phyloP scores from a whole-genome alignment of 2,113 vertebrate genomes.

The Albula glossodonta region DNA sequence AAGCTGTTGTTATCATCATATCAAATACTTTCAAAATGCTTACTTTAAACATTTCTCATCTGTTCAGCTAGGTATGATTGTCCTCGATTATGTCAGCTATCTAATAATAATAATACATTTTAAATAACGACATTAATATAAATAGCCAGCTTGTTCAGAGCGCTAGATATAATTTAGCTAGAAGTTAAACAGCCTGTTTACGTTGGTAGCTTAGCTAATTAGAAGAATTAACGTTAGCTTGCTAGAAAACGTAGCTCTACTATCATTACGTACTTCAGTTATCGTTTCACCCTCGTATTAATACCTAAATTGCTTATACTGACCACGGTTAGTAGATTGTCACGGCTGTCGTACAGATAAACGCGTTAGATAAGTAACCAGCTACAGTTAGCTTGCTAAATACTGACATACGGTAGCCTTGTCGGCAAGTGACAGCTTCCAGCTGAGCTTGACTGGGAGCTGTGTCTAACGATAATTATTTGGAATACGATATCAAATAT shows the following conservation, averaged over 20 bases:
- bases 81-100: not conserved
- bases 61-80: not conserved
- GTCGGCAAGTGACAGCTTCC: too few relatives aligned
- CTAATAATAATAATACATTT: not conserved
- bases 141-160: not conserved
- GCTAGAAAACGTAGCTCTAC: too few relatives aligned
- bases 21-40: not conserved
- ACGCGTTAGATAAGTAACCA: not conserved
- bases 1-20: not conserved
- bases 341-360: not conserved
- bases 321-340: not conserved
- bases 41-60: not conserved
- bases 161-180: too few relatives aligned
- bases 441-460: not conserved
- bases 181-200: too few relatives aligned
- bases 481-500: not conserved
- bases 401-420: too few relatives aligned
- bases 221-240: too few relatives aligned
- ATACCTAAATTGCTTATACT: too few relatives aligned
- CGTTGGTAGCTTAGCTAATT: too few relatives aligned
- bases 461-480: not conserved
- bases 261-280: too few relatives aligned
- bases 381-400: not conserved
- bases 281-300: too few relatives aligned
- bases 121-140: not conserved